Evolutionary conservation across 2,797 vertebrate genomes (phyloP).

Genomic region (Bovichtus diacanthus): DNA sequence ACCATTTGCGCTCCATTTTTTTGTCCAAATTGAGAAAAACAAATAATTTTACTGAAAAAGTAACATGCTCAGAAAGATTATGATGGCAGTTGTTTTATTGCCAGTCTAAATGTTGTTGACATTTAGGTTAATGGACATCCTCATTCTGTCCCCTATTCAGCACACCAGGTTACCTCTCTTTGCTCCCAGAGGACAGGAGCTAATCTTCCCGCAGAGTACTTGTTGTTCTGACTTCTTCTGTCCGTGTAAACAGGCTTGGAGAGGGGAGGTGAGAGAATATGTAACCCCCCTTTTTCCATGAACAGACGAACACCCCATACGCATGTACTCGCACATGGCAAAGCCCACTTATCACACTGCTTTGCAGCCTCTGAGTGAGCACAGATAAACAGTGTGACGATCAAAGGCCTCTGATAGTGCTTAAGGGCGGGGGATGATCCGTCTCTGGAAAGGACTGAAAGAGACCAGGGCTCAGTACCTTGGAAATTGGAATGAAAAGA

Average conservation of each 20-base stretch:
- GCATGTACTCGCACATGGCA: conserved; percentile 44
- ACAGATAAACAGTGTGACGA: conserved; percentile 77
- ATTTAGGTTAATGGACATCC: conserved; percentile 19
- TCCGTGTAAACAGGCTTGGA: conserved; percentile 38
- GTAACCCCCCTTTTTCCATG: conserved; percentile 50
- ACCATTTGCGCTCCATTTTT: background rate
- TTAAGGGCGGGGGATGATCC: conserved; percentile 37
- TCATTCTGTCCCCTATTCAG: conserved; percentile 11
- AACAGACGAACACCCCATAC: conserved; percentile 45
- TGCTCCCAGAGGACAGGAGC: conserved; percentile 38
- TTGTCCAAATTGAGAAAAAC: background rate
- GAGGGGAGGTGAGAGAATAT: conserved; percentile 39
- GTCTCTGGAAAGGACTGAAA: conserved; percentile 66
- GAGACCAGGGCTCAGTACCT: conserved; percentile 45
- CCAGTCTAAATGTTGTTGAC: conserved; percentile 16
- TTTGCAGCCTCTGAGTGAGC: conserved; percentile 66
- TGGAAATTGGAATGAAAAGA: conserved; percentile 56
- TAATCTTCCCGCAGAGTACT: conserved; percentile 53
- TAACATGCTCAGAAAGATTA: background rate
- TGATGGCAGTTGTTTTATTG: background rate
- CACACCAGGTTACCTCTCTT: conserved; percentile 52
- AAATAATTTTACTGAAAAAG: background rate
- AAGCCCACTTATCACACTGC: conserved; percentile 72
- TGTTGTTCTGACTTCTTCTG: conserved; percentile 41
- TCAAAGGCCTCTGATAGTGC: conserved; percentile 72